Evolutionary conservation across 2,113 vertebrate species (phyloP), one percentile per base, ranked within the genome.

Genomic region (Columbina picui): DNA sequence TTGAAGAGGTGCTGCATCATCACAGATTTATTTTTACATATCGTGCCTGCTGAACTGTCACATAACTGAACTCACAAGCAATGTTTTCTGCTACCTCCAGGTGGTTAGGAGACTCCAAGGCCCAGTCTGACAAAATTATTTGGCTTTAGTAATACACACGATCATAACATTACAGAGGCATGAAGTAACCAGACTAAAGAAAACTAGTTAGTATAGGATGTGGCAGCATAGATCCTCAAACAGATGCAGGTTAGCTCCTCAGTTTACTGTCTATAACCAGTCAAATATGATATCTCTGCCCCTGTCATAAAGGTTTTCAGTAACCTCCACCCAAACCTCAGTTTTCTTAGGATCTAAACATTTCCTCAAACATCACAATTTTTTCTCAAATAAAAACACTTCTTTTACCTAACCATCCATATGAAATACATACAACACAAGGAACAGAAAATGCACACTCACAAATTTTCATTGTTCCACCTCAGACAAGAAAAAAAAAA

Each of bases 21-120:
- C 79, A 93, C 92, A 89, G 83, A 90, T 90, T 93, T 95, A 96
- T 96, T 97, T 96, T 94, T 92, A 92, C 73, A 60, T 96, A 92
- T 81, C 16, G 7, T 94, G 93, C 68, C 80, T 91, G 69, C 69
- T 75, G 65, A 94, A 94, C 57, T 16, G 74, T 84, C 94, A 79
- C 93, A 84, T 91, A 95, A 87, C 69, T 91, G 89, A 95, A 85
- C 38, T 64, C 59, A 91, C 84, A 45, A 87, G 89, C 69, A 93
- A 94, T 55, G 89, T 91, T 94, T 96, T 87, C 89, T 96, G 87
- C 91, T 94, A 39, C 93, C 87, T 93, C 89, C 93, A 94, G 93
- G 87, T 96, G 84, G 73, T 94, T 94, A 84, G 84, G 65, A 84
- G 76, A 75, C 84, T 89, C 34, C 69, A 65, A 45, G 73, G 29